Evolutionary conservation across 2,888 invertebrate genomes (phyloP).

Genomic region (Thecocarcelia acutangulata): DNA sequence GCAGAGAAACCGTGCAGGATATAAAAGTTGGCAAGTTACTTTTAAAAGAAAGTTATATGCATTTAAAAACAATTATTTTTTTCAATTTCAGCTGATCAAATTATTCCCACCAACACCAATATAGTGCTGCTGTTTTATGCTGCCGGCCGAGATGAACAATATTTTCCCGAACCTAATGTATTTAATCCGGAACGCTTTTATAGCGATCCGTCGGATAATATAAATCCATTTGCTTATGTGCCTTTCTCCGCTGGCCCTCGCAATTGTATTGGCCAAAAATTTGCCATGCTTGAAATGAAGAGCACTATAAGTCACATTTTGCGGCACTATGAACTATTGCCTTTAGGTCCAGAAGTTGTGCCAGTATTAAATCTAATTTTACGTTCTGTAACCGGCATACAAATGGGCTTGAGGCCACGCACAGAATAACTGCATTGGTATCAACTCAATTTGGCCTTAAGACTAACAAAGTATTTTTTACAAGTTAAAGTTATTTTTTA

Average conservation of each 20-base stretch:
- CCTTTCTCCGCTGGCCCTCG: conserved; percentile 85
- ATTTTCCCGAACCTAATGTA: conserved; percentile 75
- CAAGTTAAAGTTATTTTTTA: no score
- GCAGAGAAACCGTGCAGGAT: conserved; percentile 82
- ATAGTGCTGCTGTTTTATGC: conserved; percentile 74
- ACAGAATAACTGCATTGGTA: neutral
- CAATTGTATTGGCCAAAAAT: conserved; percentile 81
- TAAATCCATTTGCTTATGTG: conserved; percentile 79
- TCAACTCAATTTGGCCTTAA: no score
- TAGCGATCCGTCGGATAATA: conserved; percentile 75
- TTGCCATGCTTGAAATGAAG: conserved; percentile 79
- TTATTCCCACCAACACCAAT: conserved; percentile 74
- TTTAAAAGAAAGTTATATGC: neutral
- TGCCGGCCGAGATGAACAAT: conserved; percentile 74
- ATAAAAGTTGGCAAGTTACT: conserved; percentile 82
- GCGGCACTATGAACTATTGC: conserved; percentile 75
- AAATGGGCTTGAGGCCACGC: conserved; percentile 73
- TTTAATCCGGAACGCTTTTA: conserved; percentile 81
- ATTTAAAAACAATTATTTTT: neutral
- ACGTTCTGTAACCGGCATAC: conserved; percentile 75
- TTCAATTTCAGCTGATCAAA: conserved; percentile 73
- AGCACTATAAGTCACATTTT: conserved; percentile 75
- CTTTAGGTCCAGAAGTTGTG: conserved; percentile 74
- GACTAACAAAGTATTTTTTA: no score
- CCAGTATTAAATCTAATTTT: conserved; percentile 74